Conservation (phyloP, 2,113 vertebrate species). For the Phyllostomus discolor region DNA sequence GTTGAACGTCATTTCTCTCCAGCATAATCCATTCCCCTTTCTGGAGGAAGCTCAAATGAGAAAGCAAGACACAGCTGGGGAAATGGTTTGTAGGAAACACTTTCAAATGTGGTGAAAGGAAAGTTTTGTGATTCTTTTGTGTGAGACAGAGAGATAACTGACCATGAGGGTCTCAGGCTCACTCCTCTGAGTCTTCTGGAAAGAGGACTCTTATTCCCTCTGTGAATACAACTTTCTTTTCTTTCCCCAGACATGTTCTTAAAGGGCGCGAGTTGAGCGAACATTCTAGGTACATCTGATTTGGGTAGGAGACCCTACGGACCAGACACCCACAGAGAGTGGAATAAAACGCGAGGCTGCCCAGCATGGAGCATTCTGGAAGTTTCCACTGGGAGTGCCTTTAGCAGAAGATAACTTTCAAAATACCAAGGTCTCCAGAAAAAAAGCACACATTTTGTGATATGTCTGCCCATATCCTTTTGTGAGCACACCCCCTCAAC, state of each 20-base stretch:
- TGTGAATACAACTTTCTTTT: slow-evolving; percentile 48
- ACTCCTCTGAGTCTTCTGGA: not conserved
- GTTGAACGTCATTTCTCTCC: slow-evolving; percentile 21
- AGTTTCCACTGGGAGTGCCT: slow-evolving; percentile 61
- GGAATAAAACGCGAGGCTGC: slow-evolving; percentile 31
- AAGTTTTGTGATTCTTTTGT: slow-evolving; percentile 30
- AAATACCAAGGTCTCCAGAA: slow-evolving; percentile 39
- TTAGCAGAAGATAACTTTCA: slow-evolving; percentile 65
- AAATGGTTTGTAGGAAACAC: slow-evolving; percentile 24
- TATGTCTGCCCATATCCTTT: not conserved
- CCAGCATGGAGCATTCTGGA: slow-evolving; percentile 66
- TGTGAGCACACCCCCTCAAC: not conserved
- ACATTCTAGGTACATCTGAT: slow-evolving; percentile 53
- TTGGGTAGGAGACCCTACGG: slow-evolving; percentile 50
- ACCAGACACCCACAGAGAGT: slow-evolving; percentile 62
- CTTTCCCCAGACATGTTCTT: slow-evolving; percentile 53
- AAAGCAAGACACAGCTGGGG: slow-evolving; percentile 17
- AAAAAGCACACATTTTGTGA: not conserved
- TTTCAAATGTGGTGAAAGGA: slow-evolving; percentile 7
- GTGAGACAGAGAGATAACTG: not conserved
- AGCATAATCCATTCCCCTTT: slow-evolving; percentile 5
- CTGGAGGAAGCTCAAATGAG: not conserved
- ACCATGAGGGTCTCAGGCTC: slow-evolving; percentile 28
- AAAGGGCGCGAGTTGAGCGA: slow-evolving; percentile 34
- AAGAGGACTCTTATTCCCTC: slow-evolving; percentile 22